A percentile compares a stretch with the other conserved stretches of the same genome.
Evolutionary conservation across 1,140 invertebrate genomes (phyloP).

Genomic region (Metopolophium dirhodum): DNA sequence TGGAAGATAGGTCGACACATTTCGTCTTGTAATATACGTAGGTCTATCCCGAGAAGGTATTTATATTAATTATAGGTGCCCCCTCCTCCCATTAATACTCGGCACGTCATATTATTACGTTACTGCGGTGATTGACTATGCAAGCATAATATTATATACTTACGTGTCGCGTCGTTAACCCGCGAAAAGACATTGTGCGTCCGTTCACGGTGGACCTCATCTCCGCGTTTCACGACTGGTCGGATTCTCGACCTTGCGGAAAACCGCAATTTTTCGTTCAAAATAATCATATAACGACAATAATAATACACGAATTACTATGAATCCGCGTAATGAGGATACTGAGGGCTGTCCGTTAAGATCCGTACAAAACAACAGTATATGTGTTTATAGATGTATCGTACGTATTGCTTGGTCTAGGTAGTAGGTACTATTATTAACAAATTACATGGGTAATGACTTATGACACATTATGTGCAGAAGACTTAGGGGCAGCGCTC

Average conservation of each 20-base stretch:
- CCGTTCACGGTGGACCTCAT: slow-evolving; percentile 28
- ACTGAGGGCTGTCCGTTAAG: not conserved
- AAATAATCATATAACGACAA: not conserved
- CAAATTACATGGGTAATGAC: not conserved
- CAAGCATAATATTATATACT: not conserved
- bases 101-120: not conserved
- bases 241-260: slow-evolving; percentile 39
- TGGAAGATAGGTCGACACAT: not conserved
- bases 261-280: slow-evolving; percentile 35
- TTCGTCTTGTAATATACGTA: not conserved
- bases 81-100: not conserved
- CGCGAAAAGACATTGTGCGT: not conserved
- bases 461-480: too few species aligned
- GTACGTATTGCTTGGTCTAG: not conserved
- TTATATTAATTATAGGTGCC: not conserved
- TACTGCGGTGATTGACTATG: not conserved
- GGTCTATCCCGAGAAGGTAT: not conserved
- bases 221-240: slow-evolving; percentile 2
- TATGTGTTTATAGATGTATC: not conserved
- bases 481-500: too few species aligned
- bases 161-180: slow-evolving; percentile 25
- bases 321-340: not conserved
- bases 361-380: not conserved
- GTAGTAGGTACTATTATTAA: not conserved
- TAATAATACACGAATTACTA: not conserved